Evolutionary conservation across 2,113 vertebrate species (phyloP), one percentile per base, ranked within the genome.

Genomic region (Rhynchopsitta pachyrhyncha): DNA sequence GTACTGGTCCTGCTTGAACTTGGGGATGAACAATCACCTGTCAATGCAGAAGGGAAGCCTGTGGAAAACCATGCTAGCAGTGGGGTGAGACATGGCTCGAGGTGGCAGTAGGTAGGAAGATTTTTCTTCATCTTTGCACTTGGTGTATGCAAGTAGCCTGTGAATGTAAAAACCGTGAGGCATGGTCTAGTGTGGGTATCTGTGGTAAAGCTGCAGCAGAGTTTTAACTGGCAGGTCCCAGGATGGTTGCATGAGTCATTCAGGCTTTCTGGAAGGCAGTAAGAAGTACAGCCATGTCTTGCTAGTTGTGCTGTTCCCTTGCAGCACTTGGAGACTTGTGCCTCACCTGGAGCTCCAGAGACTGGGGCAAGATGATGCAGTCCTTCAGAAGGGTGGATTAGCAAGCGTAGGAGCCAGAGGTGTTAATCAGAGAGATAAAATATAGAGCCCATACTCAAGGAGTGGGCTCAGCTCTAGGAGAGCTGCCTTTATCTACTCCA

Each of bases 281-380:
- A 16, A 1, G 1, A 16, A 52, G n/a, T 27, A 68, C 60, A 82
- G 39, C 17, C 37, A 19, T 24, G 25, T 62, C n/a, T 52, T 66
- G 10, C 14, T 75, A 25, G 27, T 50, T 86, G 13, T 89, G 69
- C 66, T 86, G 12, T 44, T 89, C 35, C 42, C 16, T 59, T 35
- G 22, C 57, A 35, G 33, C 8, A 1, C 27, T 82, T 73, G 57
- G 14, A 67, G 47, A 25, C 22, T 64, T 76, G 33, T 42, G 55
- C 15, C 33, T 86, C 33, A 17, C 6, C 9, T 64, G 22, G 33
- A 73, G 55, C 60, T 86, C 47, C 13, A 23, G 73, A 74, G 44
- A 4, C 0, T 14, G 33, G n/a, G 29, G 35, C 24, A 76, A 64
- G 44, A n/a, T 0, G 0, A 59, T 22, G 20, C 25, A 35, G 27